Percentiles rank a stretch among this genome's conserved stretches.
phyloP scores from a whole-genome alignment of 2,888 invertebrate genomes.

The Diarsia dahlii region DNA sequence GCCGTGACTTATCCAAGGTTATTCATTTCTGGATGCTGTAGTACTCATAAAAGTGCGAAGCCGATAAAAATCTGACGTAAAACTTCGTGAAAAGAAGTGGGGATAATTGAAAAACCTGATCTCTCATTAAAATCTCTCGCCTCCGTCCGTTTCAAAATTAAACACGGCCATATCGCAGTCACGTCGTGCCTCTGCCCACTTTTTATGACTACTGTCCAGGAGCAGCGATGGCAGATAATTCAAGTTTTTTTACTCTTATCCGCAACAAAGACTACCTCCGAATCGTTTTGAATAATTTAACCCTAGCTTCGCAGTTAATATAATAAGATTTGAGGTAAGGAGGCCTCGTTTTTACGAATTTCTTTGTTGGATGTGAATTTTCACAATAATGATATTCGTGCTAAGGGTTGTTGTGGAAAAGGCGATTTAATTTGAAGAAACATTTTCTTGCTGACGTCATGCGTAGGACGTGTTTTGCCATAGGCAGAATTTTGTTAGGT shows the following conservation, averaged over 20 bases:
- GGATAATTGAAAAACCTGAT: constrained; percentile 90
- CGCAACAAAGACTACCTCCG: constrained; percentile 49
- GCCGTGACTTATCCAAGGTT: constrained; percentile 64
- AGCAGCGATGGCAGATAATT: constrained; percentile 65
- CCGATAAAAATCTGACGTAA: constrained; percentile 81
- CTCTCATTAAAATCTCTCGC: constrained; percentile 90
- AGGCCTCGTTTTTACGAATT: constrained; percentile 8
- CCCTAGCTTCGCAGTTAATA: constrained; percentile 45
- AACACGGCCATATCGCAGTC: constrained; percentile 87
- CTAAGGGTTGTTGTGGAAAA: not conserved
- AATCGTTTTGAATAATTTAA: constrained; percentile 58
- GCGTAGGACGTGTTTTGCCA: not conserved
- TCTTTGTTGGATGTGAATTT: constrained; percentile 3
- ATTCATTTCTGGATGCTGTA: constrained; percentile 60
- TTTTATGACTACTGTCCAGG: constrained; percentile 79
- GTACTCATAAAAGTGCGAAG: constrained; percentile 74
- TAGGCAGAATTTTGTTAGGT: not conserved
- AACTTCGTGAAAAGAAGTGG: constrained; percentile 83
- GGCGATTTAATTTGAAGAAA: not conserved
- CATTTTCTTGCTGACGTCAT: not conserved
- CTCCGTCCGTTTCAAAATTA: constrained; percentile 86
- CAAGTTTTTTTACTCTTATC: constrained; percentile 57
- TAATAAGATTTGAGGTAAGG: constrained; percentile 35
- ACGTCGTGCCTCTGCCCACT: constrained; percentile 79
- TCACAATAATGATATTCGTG: constrained; percentile 11